Percentiles rank a stretch among this genome's conserved stretches.
phyloP scores from a whole-genome alignment of 2,797 vertebrate genomes.

The Rhinatrema bivittatum region DNA sequence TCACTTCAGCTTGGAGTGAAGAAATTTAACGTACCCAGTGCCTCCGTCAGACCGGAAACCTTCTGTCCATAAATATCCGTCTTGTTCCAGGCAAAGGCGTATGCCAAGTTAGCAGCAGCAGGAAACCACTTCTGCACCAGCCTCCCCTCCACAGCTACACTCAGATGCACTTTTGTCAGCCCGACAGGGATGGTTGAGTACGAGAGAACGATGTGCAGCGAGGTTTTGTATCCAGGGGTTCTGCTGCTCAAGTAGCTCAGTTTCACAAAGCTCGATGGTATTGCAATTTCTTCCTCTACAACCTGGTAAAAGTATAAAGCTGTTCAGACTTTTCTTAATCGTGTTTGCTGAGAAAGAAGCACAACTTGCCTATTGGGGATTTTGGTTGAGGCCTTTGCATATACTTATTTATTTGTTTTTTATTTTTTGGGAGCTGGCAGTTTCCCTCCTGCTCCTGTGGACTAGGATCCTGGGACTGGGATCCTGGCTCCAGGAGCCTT shows the following conservation, averaged over 20 bases:
- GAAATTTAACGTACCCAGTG: constrained; percentile 68
- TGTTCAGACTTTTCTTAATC: not conserved
- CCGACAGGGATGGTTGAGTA: constrained; percentile 69
- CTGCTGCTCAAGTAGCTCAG: constrained; percentile 90
- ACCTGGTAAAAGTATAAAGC: constrained; percentile 57
- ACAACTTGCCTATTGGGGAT: too few species aligned
- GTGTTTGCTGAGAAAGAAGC: too few species aligned
- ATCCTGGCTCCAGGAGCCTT: too few species aligned
- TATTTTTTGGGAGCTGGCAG: too few species aligned
- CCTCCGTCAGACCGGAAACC: constrained; percentile 84
- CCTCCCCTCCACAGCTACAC: constrained; percentile 79
- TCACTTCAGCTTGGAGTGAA: too few species aligned
- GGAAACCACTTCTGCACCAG: constrained; percentile 92
- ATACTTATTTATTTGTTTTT: too few species aligned
- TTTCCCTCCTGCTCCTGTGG: too few species aligned
- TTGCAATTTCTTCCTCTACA: constrained; percentile 83
- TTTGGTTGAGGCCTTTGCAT: too few species aligned
- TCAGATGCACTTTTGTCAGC: constrained; percentile 87
- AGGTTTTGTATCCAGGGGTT: constrained; percentile 82
- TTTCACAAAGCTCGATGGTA: constrained; percentile 87
- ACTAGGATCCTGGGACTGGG: too few species aligned
- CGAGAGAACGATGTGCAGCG: constrained; percentile 82
- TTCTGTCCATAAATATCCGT: constrained; percentile 93
- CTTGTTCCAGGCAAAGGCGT: constrained; percentile 91
- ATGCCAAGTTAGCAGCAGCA: constrained; percentile 78